Evolutionary conservation across 2,113 vertebrate species (phyloP), one percentile per base, ranked within the genome.

Genomic region (Antigone vipio): DNA sequence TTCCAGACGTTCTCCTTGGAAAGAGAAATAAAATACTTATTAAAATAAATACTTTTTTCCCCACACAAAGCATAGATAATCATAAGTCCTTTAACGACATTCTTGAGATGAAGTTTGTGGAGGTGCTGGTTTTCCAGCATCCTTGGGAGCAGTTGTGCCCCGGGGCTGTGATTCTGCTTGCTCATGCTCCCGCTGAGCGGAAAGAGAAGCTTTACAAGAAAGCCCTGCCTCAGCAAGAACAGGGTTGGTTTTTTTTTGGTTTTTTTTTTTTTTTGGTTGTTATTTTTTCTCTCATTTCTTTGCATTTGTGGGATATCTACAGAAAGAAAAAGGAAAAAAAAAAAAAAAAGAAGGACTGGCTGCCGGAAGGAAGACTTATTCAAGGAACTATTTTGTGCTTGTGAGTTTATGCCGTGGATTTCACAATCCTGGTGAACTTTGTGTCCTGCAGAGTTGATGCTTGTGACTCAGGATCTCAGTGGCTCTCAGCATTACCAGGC

Each of bases 361-460:
- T 97, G 98, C 98, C 98, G 98, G 99, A 99, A 99, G 99, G 99
- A 99, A 99, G 98, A 95, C 66, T 95, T 94, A 91, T 95, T 97
- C 97, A 98, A 98, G 98, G 97, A 98, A 98, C 97, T 98, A 97
- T 98, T 98, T 98, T 99, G 98, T 98, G 98, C 98, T 96, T 93
- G 97, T 96, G 94, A 91, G 97, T 98, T 98, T 98, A 96, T 98
- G 97, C 97, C 97, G 96, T 71, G 80, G 92, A 94, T 99, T 99
- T 99, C 99, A 98, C 99, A 99, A 99, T 97, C 97, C 56, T 63
- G 89, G 38, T 96, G 88, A 98, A 96, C 94, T 97, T 85, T 79
- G 95, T 59, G 71, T 92, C 85, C 52, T 55, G 63, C 44, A 58
- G 75, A 38, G 69, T 49, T 75, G 91, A 45, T 55, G 30, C 56